phyloP scores from a whole-genome alignment of 2,797 vertebrate species.

The Gadopsis bispinosus region DNA sequence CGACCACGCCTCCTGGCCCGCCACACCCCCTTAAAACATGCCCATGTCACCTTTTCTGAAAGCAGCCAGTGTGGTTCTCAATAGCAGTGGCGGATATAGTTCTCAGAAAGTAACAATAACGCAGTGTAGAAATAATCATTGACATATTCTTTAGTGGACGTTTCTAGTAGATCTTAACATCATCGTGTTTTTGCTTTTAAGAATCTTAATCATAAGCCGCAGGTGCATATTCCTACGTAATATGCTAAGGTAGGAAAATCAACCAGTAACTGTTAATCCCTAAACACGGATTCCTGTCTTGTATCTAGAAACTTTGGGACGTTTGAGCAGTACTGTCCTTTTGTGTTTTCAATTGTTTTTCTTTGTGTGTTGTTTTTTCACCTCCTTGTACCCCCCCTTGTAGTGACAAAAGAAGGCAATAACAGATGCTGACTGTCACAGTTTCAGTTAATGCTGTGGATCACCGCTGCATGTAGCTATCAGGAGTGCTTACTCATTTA shows the following conservation, averaged over 20 bases:
- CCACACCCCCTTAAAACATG: not conserved
- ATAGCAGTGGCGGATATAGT: not conserved
- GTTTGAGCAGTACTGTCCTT: not conserved
- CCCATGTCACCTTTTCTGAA: too few species aligned
- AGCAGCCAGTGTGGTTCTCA: not conserved
- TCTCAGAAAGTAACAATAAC: not conserved
- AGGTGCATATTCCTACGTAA: not conserved
- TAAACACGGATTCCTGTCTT: not conserved
- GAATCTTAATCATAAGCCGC: not conserved
- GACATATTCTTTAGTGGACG: too few species aligned
- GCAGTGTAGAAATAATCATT: too few species aligned
- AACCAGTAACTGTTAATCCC: not conserved
- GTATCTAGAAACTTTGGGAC: not conserved
- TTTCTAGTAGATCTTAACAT: too few species aligned
- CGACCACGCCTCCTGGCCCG: too few species aligned
- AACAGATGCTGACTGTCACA: not conserved
- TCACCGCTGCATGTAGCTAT: constrained; percentile 16
- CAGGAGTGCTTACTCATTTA: constrained; percentile 31
- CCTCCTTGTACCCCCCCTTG: not conserved
- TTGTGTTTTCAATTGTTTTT: not conserved
- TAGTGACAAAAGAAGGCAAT: not conserved
- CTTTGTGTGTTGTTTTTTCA: not conserved
- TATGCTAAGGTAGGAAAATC: not conserved
- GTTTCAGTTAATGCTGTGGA: constrained; percentile 6
- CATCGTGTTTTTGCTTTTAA: not conserved